phyloP scores from a whole-genome alignment of 2,888 invertebrate genomes.

The Volucella inflata region DNA sequence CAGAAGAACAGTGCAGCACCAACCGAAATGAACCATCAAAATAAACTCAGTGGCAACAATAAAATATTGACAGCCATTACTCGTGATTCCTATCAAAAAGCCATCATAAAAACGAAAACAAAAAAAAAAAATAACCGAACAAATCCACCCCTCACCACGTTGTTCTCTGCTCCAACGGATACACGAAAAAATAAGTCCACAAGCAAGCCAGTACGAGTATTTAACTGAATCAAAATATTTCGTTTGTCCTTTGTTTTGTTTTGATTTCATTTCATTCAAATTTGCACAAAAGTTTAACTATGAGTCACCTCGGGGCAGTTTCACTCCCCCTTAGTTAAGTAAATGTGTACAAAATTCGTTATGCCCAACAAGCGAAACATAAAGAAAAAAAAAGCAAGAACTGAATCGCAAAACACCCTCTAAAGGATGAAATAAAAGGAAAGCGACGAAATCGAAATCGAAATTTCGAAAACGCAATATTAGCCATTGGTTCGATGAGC shows the following conservation, averaged over 20 bases:
- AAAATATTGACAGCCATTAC: slow-evolving; percentile 73
- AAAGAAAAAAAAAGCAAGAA: slow-evolving; percentile 36
- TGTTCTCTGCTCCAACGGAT: neutral
- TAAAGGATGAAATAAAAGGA: neutral
- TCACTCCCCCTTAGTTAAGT: slow-evolving; percentile 1
- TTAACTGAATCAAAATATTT: slow-evolving; percentile 61
- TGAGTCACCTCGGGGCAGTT: slow-evolving; percentile 1
- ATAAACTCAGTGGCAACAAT: slow-evolving; percentile 63
- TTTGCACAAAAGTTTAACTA: slow-evolving; percentile 49
- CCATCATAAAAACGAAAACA: slow-evolving; percentile 13
- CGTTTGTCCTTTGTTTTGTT: slow-evolving; percentile 31
- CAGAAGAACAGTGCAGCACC: neutral
- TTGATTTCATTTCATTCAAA: slow-evolving; percentile 55
- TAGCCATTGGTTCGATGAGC: slow-evolving; percentile 22
- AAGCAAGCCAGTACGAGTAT: slow-evolving; percentile 6
- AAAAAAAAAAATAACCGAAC: slow-evolving; percentile 1
- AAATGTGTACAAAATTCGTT: slow-evolving; percentile 42
- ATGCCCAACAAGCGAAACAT: slow-evolving; percentile 44
- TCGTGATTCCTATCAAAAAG: slow-evolving; percentile 64
- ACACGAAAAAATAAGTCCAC: slow-evolving; percentile 1
- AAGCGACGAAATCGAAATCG: neutral
- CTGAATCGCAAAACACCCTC: too few relatives aligned
- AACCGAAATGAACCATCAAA: slow-evolving; percentile 62
- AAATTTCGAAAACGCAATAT: neutral
- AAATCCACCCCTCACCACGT: neutral